Evolutionary conservation across 1,140 invertebrate genomes (phyloP).

Genomic region (Maconellicoccus hirsutus): DNA sequence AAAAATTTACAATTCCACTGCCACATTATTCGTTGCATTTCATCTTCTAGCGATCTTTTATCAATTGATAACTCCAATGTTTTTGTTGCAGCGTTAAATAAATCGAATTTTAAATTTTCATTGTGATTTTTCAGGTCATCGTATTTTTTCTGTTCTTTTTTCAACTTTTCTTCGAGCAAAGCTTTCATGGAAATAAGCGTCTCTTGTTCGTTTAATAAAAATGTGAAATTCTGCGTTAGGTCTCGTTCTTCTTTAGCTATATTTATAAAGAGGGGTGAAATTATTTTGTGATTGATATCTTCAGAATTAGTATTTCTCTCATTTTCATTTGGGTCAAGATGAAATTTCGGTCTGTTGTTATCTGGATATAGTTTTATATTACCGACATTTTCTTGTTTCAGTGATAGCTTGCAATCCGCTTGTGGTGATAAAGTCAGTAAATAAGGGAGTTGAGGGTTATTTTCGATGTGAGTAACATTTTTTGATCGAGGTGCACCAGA

Average conservation of each 20-base stretch:
- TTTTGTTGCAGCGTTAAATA: not conserved
- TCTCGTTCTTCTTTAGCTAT: not conserved
- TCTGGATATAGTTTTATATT: slow-evolving; percentile 6
- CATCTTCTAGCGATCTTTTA: not conserved
- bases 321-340: not conserved
- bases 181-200: slow-evolving; percentile 14
- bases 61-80: not conserved
- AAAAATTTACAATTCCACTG: not conserved
- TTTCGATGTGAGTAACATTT: not conserved
- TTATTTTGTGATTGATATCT: too few relatives aligned
- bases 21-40: not conserved
- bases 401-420: not conserved
- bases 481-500: not conserved
- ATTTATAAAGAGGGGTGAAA: too few relatives aligned
- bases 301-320: too few relatives aligned
- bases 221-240: not conserved
- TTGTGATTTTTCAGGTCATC: not conserved
- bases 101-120: not conserved
- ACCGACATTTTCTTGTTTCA: slow-evolving; percentile 3
- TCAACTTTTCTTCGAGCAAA: not conserved
- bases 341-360: not conserved
- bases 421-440: not conserved
- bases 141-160: not conserved
- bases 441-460: not conserved
- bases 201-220: not conserved